Conservation (phyloP, 2,113 vertebrate species). For the Malurus melanocephalus region DNA sequence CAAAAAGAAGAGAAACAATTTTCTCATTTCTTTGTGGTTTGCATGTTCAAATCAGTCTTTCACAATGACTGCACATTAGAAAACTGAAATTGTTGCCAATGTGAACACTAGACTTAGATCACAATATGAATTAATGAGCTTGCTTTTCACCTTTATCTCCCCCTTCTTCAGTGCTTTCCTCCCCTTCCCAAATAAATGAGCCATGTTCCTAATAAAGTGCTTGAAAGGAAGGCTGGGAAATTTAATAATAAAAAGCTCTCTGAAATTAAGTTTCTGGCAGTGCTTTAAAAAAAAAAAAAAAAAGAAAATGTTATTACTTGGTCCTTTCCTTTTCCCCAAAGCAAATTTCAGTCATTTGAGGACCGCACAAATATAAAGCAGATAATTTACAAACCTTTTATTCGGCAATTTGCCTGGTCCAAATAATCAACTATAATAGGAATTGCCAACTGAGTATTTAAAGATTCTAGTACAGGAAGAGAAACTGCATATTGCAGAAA, state of each 20-base stretch:
- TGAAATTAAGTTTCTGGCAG: conserved; percentile 57
- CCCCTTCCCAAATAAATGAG: conserved; percentile 31
- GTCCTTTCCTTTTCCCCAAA: conserved; percentile 44
- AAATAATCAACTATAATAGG: conserved; percentile 36
- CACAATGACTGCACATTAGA: background rate
- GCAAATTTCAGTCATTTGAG: conserved; percentile 59
- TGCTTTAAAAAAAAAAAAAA: background rate
- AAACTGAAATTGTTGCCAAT: conserved; percentile 34
- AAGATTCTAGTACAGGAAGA: conserved; percentile 1
- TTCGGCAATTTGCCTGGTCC: conserved; percentile 40
- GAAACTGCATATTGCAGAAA: background rate
- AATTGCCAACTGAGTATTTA: conserved; percentile 1
- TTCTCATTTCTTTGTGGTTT: background rate
- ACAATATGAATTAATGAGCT: conserved; percentile 45
- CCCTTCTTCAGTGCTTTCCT: background rate
- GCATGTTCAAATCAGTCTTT: background rate
- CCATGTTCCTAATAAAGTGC: background rate
- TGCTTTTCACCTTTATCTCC: conserved; percentile 33
- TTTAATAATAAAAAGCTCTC: conserved; percentile 42
- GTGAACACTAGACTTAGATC: conserved; percentile 26
- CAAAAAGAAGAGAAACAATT: background rate
- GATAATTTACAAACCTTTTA: conserved; percentile 51
- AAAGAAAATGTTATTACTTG: conserved; percentile 42
- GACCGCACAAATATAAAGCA: conserved; percentile 30
- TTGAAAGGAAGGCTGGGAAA: conserved; percentile 47